Base-by-base conservation (phyloP, 2,888 invertebrate genomes). In the Drosophila nr. medialis region DNA sequence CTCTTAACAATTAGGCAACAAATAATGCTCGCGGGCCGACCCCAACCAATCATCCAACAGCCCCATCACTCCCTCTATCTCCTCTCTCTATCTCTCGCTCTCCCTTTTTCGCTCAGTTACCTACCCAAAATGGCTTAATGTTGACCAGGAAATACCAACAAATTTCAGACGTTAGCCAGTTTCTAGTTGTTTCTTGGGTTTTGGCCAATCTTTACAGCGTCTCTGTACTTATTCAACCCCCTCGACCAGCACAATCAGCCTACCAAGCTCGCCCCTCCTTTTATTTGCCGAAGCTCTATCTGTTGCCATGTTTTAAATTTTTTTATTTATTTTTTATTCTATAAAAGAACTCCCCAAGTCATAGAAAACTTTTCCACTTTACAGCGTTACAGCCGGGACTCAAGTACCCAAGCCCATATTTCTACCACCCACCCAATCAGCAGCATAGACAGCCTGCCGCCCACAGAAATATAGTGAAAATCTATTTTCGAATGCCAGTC, bases 401-500 rank as follows among this genome's bases (percentile, higher is more conserved):
- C 55, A 30, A 66, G 53, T 38, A 42, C 27, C n/a, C 34, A 3
- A 4, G 11, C 29, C 32, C 21, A n/a, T 3, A 15, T 15, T 42
- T 38, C 21, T 13, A 21, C 24, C 45, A 11, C 49, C 49, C 30
- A 60, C 24, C 32, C 32, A 36, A 54, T 40, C 27, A 54, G 6
- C 45, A 24, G 15, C 10, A 38, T 55, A 56, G 55, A 56, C 40
- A 48, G 18, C 45, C 30, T 51, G 51, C 75, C 76, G n/a, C 72
- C 76, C 66, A 55, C 50, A 64, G 49, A 69, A 48, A 68, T 68
- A 74, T 84, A 84, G 87, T 79, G 78, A 71, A 83, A 89, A 86
- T 86, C 85, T 86, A 86, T 86, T 86, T 85, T 89, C 85, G 86
- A 89, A 87, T 89, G 86, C 75, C 75, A 85, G 85, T 77, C 72